A percentile compares a stretch with the other conserved stretches of the same genome.
Evolutionary conservation across 2,113 vertebrate genomes (phyloP).

Genomic region (Pogona vitticeps): DNA sequence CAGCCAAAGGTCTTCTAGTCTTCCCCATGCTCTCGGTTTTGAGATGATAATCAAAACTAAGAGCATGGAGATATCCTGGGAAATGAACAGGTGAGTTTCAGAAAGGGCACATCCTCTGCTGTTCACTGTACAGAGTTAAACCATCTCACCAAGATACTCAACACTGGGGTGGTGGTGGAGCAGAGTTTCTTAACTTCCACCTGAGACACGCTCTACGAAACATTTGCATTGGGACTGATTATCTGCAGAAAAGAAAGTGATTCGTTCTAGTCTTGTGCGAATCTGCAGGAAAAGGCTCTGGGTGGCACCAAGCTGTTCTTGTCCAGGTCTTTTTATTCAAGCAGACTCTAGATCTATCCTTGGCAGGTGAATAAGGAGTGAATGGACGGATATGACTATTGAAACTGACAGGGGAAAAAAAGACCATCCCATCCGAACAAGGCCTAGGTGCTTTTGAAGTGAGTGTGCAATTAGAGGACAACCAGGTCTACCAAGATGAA

Average conservation of each 20-base stretch:
- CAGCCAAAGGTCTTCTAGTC: no score
- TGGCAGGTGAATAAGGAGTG: constrained; percentile 1
- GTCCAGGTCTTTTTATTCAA: constrained; percentile 11
- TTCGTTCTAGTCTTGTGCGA: background rate
- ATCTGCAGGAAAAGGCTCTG: background rate
- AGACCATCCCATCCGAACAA: constrained; percentile 34
- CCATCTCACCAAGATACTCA: no score
- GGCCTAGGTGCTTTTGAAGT: constrained; percentile 23
- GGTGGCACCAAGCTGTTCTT: background rate
- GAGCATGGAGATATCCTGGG: no score
- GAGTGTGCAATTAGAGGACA: constrained; percentile 36
- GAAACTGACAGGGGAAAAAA: constrained; percentile 16
- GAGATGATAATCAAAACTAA: no score
- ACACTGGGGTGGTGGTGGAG: no score
- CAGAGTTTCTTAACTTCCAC: background rate
- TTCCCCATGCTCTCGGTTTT: no score
- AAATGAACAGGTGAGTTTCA: no score
- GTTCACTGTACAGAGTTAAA: no score
- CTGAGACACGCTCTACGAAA: background rate
- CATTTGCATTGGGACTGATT: background rate
- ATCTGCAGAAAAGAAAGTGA: background rate
- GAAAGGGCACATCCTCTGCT: no score
- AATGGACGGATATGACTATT: constrained; percentile 44
- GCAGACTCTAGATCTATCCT: background rate
- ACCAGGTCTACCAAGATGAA: background rate